Base-by-base conservation (phyloP, 2,797 vertebrate genomes). In the Gambusia yucatana region DNA sequence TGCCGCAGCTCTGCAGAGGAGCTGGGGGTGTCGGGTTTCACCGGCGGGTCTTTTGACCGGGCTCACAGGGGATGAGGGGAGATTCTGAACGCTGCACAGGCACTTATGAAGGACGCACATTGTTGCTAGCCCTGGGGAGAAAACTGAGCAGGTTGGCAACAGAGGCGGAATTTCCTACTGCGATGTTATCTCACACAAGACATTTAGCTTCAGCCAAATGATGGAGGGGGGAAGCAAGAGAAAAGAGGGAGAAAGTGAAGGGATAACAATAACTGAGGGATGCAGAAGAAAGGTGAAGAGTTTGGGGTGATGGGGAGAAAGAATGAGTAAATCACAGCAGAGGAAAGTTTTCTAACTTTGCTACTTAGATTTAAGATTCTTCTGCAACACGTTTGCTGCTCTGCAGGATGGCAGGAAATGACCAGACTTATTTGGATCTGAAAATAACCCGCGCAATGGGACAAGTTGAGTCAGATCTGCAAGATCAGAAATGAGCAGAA, bases 91-190 rank as follows among this genome's bases (percentile, higher is more conserved):
- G 65, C 89, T 48, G 87, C 83, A 61, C 70, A 87, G 89, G 77
- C 88, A 89, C 84, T 91, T 89, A 94, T 95, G 92, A 95, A 95
- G 93, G 93, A 91, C 88, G 77, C 84, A 89, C 94, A 93, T 95
- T 95, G 94, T 95, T 94, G 90, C 85, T 84, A 84, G 89, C 90
- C 88, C 87, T 80, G 80, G 89, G 88, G 91, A 92, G 93, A 93
- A 95, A 94, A 94, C 91, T 84, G 93, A 95, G 92, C 92, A 89
- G 89, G 91, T 92, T 94, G 94, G 94, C 93, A 94, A 93, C 91
- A 87, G 89, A 88, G 92, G 88, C 88, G 94, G 94, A 94, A 95
- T 95, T 94, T 94, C 94, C 93, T 93, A 91, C 91, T 88, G 93
- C 59, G 94, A 94, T 95, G 91, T 93, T 94, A 95, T 95, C 94